Evolutionary conservation across 2,888 invertebrate genomes (phyloP).

Genomic region (Hofmannophila pseudospretella): DNA sequence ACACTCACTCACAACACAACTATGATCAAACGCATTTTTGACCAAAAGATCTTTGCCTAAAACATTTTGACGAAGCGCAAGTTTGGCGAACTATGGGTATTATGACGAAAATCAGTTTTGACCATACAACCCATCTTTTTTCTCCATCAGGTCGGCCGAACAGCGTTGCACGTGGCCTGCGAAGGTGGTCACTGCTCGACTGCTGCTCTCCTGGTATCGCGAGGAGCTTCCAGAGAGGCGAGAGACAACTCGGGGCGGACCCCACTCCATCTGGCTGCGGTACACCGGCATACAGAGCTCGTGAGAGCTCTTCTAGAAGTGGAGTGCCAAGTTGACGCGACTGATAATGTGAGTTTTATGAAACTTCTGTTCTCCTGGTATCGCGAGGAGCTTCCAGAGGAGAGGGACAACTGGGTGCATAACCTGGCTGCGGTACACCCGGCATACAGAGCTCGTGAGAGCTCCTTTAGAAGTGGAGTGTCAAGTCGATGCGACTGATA

Average conservation of each 20-base stretch:
- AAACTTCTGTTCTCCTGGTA: slow-evolving; percentile 79
- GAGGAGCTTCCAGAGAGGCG: slow-evolving; percentile 82
- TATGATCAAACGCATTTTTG: too few species aligned
- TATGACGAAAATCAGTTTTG: too few species aligned
- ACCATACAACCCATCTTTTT: neutral
- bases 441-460: slow-evolving; percentile 85
- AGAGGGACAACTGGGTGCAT: slow-evolving; percentile 83
- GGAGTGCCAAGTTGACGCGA: slow-evolving; percentile 80
- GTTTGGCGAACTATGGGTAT: too few species aligned
- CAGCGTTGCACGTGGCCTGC: slow-evolving; percentile 84
- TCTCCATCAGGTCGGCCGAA: slow-evolving; percentile 59
- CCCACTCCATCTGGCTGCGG: slow-evolving; percentile 86
- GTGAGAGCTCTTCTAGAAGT: slow-evolving; percentile 83
- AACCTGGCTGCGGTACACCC: slow-evolving; percentile 86
- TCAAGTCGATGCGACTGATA: slow-evolving; percentile 73
- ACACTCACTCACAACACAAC: too few species aligned
- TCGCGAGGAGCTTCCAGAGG: slow-evolving; percentile 80
- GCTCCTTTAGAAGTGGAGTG: slow-evolving; percentile 83
- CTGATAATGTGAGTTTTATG: slow-evolving; percentile 59
- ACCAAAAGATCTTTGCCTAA: too few species aligned
- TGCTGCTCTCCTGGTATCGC: slow-evolving; percentile 75
- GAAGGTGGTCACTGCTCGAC: slow-evolving; percentile 81
- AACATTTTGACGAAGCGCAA: too few species aligned
- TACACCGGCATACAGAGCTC: slow-evolving; percentile 84
- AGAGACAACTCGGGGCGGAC: slow-evolving; percentile 84